Evolutionary conservation across 1,140 invertebrate genomes (phyloP).

Genomic region (Drosophila subobscura): DNA sequence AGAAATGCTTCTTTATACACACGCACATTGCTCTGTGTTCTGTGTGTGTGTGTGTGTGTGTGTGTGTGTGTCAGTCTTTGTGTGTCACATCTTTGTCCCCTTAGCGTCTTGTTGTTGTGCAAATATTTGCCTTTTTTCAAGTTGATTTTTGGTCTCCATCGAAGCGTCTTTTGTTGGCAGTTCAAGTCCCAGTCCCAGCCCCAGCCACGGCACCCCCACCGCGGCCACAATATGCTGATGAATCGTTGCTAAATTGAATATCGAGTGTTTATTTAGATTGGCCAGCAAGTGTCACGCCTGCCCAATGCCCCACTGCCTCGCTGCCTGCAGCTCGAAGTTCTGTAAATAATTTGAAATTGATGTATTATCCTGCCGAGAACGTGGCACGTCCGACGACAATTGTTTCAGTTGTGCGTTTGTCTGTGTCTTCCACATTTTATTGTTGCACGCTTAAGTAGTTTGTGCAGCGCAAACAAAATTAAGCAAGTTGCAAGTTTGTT

Average conservation of each 20-base stretch:
- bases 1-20: slow-evolving; percentile 22
- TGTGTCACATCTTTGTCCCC: slow-evolving; percentile 26
- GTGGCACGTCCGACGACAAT: slow-evolving; percentile 13
- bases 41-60: slow-evolving; percentile 7
- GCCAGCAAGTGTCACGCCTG: slow-evolving; percentile 48
- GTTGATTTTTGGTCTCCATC: slow-evolving; percentile 75
- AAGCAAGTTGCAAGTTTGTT: slow-evolving; percentile 58
- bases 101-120: slow-evolving; percentile 56
- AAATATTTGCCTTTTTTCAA: slow-evolving; percentile 81
- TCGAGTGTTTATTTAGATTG: slow-evolving; percentile 78
- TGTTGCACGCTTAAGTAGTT: slow-evolving; percentile 60
- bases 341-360: slow-evolving; percentile 65
- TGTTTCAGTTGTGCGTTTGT: slow-evolving; percentile 20
- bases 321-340: not conserved
- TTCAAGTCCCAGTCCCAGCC: slow-evolving; percentile 43
- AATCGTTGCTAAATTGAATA: slow-evolving; percentile 78
- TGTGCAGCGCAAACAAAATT: slow-evolving; percentile 66
- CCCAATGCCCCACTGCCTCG: not conserved
- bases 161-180: slow-evolving; percentile 75
- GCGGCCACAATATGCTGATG: slow-evolving; percentile 62
- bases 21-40: not conserved
- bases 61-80: slow-evolving; percentile 22
- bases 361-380: slow-evolving; percentile 50
- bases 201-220: not conserved
- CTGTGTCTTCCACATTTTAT: slow-evolving; percentile 4